Evolutionary conservation across 1,140 invertebrate genomes (phyloP).

Genomic region (Ostrea edulis): DNA sequence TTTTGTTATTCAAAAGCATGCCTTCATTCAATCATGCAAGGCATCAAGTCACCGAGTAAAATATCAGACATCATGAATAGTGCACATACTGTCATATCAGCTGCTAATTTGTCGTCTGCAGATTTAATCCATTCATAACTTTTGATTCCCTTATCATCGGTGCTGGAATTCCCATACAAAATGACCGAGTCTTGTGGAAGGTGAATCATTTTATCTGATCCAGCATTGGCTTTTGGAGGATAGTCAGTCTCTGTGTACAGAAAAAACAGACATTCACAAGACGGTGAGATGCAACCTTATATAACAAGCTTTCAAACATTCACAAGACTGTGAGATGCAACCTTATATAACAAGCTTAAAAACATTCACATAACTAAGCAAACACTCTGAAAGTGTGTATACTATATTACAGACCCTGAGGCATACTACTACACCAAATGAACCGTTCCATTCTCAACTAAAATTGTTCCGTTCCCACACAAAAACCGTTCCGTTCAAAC

Average conservation of each 20-base stretch:
- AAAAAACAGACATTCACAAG: neutral
- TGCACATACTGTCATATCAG: slow-evolving; percentile 89
- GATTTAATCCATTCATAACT: slow-evolving; percentile 97
- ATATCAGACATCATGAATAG: too few species aligned
- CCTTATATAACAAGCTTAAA: too few species aligned
- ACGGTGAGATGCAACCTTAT: neutral
- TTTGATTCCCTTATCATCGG: slow-evolving; percentile 94
- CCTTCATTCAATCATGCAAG: too few species aligned
- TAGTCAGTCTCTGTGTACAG: slow-evolving; percentile 88
- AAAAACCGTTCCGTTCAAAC: too few species aligned
- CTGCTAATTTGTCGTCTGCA: slow-evolving; percentile 87
- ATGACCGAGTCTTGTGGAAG: slow-evolving; percentile 91
- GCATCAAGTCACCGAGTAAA: too few species aligned
- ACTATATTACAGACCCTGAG: too few species aligned
- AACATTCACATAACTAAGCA: too few species aligned
- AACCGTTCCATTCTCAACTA: too few species aligned
- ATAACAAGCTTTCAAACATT: too few species aligned
- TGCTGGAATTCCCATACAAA: slow-evolving; percentile 93
- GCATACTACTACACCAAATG: too few species aligned
- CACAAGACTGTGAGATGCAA: neutral
- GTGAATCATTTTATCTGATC: slow-evolving; percentile 93
- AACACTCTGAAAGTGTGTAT: neutral
- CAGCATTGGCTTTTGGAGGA: slow-evolving; percentile 96
- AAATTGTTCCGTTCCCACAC: too few species aligned
- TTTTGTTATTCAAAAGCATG: too few species aligned